Evolutionary conservation across 2,797 vertebrate species (phyloP).

Genomic region (Champsocephalus gunnari): DNA sequence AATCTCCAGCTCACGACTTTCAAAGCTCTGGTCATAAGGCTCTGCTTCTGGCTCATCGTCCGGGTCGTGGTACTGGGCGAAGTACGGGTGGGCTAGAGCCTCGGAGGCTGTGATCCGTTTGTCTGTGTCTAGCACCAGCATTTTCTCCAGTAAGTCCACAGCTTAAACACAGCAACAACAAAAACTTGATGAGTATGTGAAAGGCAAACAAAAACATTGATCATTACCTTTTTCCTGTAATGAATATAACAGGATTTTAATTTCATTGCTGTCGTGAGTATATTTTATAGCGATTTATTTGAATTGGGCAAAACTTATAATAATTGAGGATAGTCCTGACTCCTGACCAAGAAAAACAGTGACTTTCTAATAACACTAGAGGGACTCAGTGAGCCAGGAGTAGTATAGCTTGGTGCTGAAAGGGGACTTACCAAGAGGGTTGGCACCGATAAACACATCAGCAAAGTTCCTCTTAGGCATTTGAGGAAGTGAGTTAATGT

Average conservation of each 20-base stretch:
- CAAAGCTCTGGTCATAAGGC: conserved; percentile 98
- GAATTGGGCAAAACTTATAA: neutral
- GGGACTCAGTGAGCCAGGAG: conserved; percentile 39
- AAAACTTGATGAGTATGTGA: conserved; percentile 1
- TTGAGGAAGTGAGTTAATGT: conserved; percentile 94
- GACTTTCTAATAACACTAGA: conserved; percentile 55
- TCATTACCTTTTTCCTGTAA: neutral
- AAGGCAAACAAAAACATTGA: neutral
- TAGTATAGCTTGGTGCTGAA: neutral
- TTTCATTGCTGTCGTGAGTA: neutral
- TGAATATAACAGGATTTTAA: neutral
- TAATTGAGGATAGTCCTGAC: neutral
- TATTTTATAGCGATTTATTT: neutral
- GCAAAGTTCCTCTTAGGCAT: conserved; percentile 99
- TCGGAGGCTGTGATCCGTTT: conserved; percentile 95
- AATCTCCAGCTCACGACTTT: conserved; percentile 95
- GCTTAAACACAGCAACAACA: conserved; percentile 76
- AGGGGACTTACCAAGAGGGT: conserved; percentile 90
- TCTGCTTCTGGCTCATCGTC: conserved; percentile 97
- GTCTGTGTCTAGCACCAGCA: conserved; percentile 98
- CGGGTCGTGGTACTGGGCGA: conserved; percentile 96
- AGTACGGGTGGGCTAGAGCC: conserved; percentile 93
- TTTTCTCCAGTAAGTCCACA: conserved; percentile 97
- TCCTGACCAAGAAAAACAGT: neutral
- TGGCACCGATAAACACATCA: conserved; percentile 97